A percentile compares a stretch with the other conserved stretches of the same genome.
Conservation (phyloP, 2,888 invertebrate genomes). For the Acholoe squamosa region DNA sequence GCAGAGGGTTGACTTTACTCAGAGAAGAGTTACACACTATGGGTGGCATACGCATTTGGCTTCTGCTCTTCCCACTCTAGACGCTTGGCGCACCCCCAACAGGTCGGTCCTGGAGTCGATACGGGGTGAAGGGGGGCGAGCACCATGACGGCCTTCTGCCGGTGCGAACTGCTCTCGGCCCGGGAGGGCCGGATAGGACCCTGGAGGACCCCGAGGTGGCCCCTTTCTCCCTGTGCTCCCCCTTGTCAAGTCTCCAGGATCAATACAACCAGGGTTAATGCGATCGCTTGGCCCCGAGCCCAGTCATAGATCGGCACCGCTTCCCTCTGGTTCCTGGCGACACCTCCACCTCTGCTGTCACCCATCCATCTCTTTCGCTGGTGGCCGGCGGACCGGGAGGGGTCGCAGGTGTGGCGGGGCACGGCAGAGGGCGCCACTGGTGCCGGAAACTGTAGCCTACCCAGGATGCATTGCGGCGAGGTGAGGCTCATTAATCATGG, state of each 20-base stretch:
- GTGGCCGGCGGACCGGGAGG: neutral
- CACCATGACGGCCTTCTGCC: neutral
- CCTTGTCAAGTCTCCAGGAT: slow-evolving; percentile 53
- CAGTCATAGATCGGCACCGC: slow-evolving; percentile 33
- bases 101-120: neutral
- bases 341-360: slow-evolving; percentile 11
- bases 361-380: neutral
- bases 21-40: neutral
- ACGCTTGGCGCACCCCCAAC: neutral
- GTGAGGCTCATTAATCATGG: neutral
- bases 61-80: neutral
- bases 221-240: neutral
- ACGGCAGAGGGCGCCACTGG: slow-evolving; percentile 34
- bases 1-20: too few relatives aligned
- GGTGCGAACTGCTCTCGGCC: neutral
- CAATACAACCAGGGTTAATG: slow-evolving; percentile 31
- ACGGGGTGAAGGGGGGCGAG: neutral
- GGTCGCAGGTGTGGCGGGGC: slow-evolving; percentile 36
- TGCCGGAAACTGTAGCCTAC: slow-evolving; percentile 45
- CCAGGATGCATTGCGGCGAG: slow-evolving; percentile 47
- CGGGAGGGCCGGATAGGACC: neutral
- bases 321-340: neutral
- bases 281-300: slow-evolving; percentile 53
- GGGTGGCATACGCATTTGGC: neutral
- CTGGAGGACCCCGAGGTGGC: neutral